Base-by-base conservation (phyloP, 1,140 invertebrate species). In the Lepidotrigona ventralis region DNA sequence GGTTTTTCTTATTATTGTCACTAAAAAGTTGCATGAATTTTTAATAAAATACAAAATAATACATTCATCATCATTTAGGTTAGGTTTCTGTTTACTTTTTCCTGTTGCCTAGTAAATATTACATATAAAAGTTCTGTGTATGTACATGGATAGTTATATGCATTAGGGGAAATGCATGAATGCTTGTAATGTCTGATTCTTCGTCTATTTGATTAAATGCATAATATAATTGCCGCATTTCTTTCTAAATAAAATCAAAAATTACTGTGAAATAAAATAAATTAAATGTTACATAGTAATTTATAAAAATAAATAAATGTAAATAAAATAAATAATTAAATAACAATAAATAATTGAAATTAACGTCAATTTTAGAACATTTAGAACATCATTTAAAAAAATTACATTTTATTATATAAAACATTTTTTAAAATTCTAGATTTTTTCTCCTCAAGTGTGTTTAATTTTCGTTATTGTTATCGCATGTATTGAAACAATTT, bases 1-100 rank as follows among this genome's bases (percentile, higher is more conserved):
- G 12, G 51, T 33, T 23, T 33, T 33, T 19, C 60, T 33, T 5
- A 29, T 84, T 63, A 68, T 33, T 63, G 17, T 15, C 21, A 77
- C 51, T 78, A 85, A 66, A 68, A 58, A 51, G 78, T 14, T 19
- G 2, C 1, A n/a, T 68, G 11, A 29, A 29, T 19, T 26, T 66
- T 77, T 70, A 60, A 33, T 70, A 3, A 29, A 69, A 54, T 17
- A 33, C 46, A 60, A 80, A 64, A 29, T 53, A 17, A 3, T 64
- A 15, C 19, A 69, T 74, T 64, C 33, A 51, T 70, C 2, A 26
- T 64, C 63, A 83, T 70, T 11, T 64, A 85, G 83, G 83, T 87
- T 88, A 88, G 63, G 33, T 75, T 85, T 69, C 51, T 77, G 68
- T 76, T 88, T 80, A 79, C 56, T 87, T 63, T 85, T 72, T 87